Evolutionary conservation across 2,113 vertebrate genomes (phyloP).

Genomic region (Butorides virescens): DNA sequence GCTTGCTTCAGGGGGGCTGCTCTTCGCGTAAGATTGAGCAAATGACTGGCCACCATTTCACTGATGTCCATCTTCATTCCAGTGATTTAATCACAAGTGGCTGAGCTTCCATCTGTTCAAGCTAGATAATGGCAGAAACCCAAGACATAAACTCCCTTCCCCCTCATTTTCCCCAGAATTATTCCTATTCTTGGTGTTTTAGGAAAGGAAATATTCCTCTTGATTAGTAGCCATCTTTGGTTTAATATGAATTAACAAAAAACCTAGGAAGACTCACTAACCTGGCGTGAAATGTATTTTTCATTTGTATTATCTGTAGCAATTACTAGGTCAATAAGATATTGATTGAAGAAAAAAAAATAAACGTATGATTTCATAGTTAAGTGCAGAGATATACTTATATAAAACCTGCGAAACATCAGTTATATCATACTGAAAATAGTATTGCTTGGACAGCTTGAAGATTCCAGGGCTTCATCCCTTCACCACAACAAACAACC

Average conservation of each 20-base stretch:
- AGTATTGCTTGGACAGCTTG: background rate
- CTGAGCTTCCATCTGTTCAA: constrained; percentile 30
- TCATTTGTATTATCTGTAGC: background rate
- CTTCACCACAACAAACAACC: background rate
- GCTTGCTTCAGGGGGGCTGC: background rate
- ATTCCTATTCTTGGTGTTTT: background rate
- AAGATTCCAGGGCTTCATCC: background rate
- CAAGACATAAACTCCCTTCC: background rate
- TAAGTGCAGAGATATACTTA: background rate
- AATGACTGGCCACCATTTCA: constrained; percentile 15
- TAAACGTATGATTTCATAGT: background rate
- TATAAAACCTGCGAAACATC: background rate
- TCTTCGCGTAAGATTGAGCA: background rate
- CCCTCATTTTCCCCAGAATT: background rate
- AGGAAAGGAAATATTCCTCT: background rate
- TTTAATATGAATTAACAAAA: background rate
- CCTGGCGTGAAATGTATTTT: background rate
- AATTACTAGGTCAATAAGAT: background rate
- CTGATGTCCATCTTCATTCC: background rate
- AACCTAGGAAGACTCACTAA: background rate
- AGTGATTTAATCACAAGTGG: constrained; percentile 21
- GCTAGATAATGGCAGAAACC: background rate
- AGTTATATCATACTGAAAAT: background rate
- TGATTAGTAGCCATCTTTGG: background rate
- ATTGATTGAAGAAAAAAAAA: background rate